A percentile compares a stretch with the other conserved stretches of the same genome.
phyloP scores from a whole-genome alignment of 2,113 vertebrate species.

The Psettodes erumei region DNA sequence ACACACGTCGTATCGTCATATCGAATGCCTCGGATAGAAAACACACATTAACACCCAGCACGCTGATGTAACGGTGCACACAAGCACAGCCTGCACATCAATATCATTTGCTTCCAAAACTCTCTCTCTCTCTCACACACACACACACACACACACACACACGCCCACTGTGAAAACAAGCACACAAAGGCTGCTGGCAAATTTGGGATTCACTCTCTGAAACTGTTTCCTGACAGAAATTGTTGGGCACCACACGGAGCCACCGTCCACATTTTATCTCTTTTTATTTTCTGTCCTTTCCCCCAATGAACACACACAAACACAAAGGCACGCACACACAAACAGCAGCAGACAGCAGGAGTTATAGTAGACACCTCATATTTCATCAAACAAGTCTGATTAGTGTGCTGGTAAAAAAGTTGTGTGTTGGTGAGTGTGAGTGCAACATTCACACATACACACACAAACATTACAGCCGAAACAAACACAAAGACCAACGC shows the following conservation, averaged over 20 bases:
- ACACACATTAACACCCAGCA: constrained; percentile 51
- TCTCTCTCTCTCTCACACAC: constrained; percentile 20
- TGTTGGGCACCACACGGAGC: constrained; percentile 58
- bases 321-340: constrained; percentile 29
- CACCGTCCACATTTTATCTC: constrained; percentile 52
- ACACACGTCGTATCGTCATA: constrained; percentile 18
- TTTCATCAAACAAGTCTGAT: constrained; percentile 73
- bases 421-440: constrained; percentile 56
- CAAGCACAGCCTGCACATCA: constrained; percentile 30
- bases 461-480: constrained; percentile 18
- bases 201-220: constrained; percentile 62
- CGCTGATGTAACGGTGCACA: constrained; percentile 6
- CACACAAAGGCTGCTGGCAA: constrained; percentile 36
- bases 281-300: constrained; percentile 49
- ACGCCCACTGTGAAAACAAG: constrained; percentile 1
- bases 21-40: constrained; percentile 33
- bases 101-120: constrained; percentile 50
- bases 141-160: constrained; percentile 18
- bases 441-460: constrained; percentile 32
- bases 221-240: constrained; percentile 62
- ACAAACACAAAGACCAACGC: constrained; percentile 24
- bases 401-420: constrained; percentile 63
- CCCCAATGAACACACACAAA: constrained; percentile 40
- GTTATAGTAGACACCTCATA: constrained; percentile 66
- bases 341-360: constrained; percentile 50